These are phyloP conservation scores for Pegea sp. DNA, from an alignment of 23 tunicate genomes.

Conservation along the genomic window DNA sequence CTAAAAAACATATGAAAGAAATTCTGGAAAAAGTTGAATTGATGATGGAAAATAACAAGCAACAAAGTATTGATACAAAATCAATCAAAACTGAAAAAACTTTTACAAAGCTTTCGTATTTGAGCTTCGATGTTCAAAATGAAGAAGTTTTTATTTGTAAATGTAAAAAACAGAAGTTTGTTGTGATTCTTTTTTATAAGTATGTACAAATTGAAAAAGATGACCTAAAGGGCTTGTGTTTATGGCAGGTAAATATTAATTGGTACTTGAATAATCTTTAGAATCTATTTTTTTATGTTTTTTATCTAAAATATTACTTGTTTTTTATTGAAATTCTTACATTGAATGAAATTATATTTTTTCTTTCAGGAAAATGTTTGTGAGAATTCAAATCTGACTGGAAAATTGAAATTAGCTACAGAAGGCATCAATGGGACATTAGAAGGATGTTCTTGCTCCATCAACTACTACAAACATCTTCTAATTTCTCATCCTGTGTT, in stretches of 20 bases:
- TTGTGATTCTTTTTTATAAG: not conserved
- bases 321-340: no score
- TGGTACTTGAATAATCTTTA: not conserved
- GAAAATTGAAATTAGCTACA: conserved; percentile 43
- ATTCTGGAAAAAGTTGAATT: not conserved
- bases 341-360: not conserved
- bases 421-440: conserved; percentile 82
- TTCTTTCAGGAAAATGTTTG: conserved; percentile 19
- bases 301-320: no score
- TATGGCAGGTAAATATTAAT: not conserved
- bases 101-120: no score
- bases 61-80: not conserved
- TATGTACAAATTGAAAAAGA: not conserved
- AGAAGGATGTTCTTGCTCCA: conserved; percentile 57
- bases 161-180: not conserved
- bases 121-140: no score
- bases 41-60: not conserved
- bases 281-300: not conserved
- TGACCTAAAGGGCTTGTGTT: not conserved
- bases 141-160: not conserved
- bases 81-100: no score
- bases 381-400: conserved; percentile 12
- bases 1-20: not conserved
- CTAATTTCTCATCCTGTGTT: conserved; percentile 5
- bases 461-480: conserved; percentile 4